These are phyloP conservation scores for Mellilla xanthometata DNA, from an alignment of 2,888 invertebrate species.

Conservation along the genomic window DNA sequence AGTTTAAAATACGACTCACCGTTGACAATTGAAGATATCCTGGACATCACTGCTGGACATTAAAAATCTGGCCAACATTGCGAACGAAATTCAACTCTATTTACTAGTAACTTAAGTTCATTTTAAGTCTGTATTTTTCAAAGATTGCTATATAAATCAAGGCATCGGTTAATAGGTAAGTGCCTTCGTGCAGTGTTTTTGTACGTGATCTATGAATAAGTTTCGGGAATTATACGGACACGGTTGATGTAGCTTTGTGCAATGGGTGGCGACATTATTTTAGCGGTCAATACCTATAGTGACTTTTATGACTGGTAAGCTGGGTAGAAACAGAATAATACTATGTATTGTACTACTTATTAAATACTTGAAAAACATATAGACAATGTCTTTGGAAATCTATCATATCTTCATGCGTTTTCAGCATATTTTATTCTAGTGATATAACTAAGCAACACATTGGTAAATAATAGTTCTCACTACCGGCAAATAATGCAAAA, in stretches of 20 bases:
- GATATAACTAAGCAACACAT: too few species aligned
- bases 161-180: conserved; percentile 46
- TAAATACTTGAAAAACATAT: too few species aligned
- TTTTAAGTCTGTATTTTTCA: neutral
- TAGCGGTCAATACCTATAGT: conserved; percentile 11
- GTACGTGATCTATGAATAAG: conserved; percentile 70
- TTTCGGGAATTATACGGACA: conserved; percentile 52
- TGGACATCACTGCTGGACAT: conserved; percentile 54
- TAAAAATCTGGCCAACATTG: conserved; percentile 31
- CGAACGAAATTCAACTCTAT: conserved; percentile 29
- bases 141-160: conserved; percentile 41
- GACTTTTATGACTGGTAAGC: conserved; percentile 3
- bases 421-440: too few species aligned
- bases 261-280: conserved; percentile 22
- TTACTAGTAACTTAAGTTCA: conserved; percentile 2
- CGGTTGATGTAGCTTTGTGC: conserved; percentile 32
- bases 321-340: neutral
- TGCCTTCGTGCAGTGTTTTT: conserved; percentile 49
- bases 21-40: conserved; percentile 65
- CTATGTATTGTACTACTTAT: too few species aligned
- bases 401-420: too few species aligned
- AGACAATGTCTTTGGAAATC: too few species aligned
- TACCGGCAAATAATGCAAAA: too few species aligned
- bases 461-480: too few species aligned
- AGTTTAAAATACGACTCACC: conserved; percentile 58